These are phyloP conservation scores for Cistogaster globosa DNA, from an alignment of 2,888 invertebrate genomes.

Conservation along the genomic window DNA sequence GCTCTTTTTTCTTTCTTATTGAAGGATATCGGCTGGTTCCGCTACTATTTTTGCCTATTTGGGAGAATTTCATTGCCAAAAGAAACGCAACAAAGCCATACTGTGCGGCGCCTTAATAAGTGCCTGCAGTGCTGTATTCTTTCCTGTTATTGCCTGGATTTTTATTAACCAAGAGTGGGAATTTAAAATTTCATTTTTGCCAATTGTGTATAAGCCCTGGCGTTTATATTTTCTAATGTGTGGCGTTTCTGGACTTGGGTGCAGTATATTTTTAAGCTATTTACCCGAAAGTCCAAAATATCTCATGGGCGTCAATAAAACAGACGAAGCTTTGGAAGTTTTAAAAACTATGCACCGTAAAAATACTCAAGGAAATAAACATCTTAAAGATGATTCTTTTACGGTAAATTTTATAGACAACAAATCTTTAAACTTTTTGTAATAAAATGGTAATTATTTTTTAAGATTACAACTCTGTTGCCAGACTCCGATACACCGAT, in stretches of 20 bases:
- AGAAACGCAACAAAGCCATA: constrained; percentile 82
- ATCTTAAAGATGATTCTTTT: constrained; percentile 38
- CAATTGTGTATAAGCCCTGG: constrained; percentile 79
- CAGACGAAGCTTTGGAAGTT: constrained; percentile 76
- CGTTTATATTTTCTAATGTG: constrained; percentile 78
- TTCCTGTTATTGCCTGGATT: constrained; percentile 79
- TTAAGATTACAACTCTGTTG: constrained; percentile 62
- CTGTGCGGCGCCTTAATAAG: constrained; percentile 78
- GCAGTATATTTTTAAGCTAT: constrained; percentile 74
- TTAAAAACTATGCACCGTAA: constrained; percentile 74
- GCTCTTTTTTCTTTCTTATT: constrained; percentile 6
- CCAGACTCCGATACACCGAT: constrained; percentile 68
- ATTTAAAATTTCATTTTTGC: constrained; percentile 74
- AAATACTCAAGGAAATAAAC: constrained; percentile 74
- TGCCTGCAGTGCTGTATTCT: constrained; percentile 76
- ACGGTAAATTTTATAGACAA: constrained; percentile 14
- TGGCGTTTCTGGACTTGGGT: constrained; percentile 77
- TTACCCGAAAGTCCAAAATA: constrained; percentile 82
- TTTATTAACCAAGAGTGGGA: constrained; percentile 79
- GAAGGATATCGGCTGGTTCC: constrained; percentile 82
- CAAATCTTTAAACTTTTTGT: background rate
- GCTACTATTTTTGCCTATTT: constrained; percentile 84
- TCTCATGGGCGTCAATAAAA: constrained; percentile 74
- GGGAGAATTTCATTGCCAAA: constrained; percentile 84
- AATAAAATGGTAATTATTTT: background rate